Evolutionary conservation across 2,113 vertebrate species (phyloP), one percentile per base, ranked within the genome.

Genomic region (Connochaetes taurinus): DNA sequence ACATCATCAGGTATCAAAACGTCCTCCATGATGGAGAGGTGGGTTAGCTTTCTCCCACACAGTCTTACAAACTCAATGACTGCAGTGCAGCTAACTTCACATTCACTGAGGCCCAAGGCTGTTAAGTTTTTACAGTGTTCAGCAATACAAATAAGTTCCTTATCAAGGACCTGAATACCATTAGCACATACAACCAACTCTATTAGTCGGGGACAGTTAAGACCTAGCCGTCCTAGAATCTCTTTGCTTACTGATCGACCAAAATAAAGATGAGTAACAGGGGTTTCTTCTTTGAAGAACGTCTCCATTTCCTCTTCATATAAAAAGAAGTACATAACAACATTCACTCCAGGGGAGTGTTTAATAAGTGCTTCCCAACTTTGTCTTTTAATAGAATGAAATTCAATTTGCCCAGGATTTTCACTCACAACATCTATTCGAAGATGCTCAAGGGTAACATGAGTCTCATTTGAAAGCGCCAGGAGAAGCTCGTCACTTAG

Each of bases 261-360:
- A 0, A 99, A 99, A 98, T 99, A 99, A 45, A 99, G 99, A 97
- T 99, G 99, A 14, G 99, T 99, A 97, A 99, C 99, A 0, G 99
- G 99, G 43, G 99, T 99, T 98, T 99, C 99, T 0, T 99, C 99
- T 36, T 98, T 99, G 95, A 99, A 99, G 98, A 99, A 99, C 0
- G 99, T 99, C 95, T 99, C 99, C 15, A 99, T 99, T 98, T 99
- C 99, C 14, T 99, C 99, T 97, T 99, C 99, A 0, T 99, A 99
- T 91, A 99, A 98, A 97, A 99, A 99, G 97, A 99, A 99, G 99
- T 99, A 99, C 99, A 99, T 99, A 45, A 99, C 99, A 98, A 99
- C 98, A 96, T 99, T 99, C 76, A 99, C 99, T 98, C 99, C 99
- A 52, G 99, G 99, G 13, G 99, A 99, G 96, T 99, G 99, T 84